These are phyloP conservation scores for Drosophila ananassae DNA, from an alignment of 1,140 invertebrate genomes.

Conservation along the genomic window DNA sequence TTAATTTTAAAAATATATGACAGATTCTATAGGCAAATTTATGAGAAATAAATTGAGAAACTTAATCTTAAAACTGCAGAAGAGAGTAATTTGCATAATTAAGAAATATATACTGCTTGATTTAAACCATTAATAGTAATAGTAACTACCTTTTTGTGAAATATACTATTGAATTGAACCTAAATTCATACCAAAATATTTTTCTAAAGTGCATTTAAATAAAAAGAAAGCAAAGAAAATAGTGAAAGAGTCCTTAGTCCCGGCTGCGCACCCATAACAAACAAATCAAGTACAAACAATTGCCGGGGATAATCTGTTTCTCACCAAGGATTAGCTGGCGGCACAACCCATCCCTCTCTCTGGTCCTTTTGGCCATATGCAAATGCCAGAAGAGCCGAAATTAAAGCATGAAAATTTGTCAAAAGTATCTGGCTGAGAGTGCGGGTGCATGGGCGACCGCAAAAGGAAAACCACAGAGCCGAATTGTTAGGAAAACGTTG, in stretches of 20 bases:
- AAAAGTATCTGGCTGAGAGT: slow-evolving; percentile 43
- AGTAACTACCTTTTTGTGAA: no score
- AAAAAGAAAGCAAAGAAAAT: slow-evolving; percentile 27
- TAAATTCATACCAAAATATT: neutral
- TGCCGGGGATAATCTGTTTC: slow-evolving; percentile 80
- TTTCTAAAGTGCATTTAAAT: slow-evolving; percentile 11
- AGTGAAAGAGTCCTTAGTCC: slow-evolving; percentile 22
- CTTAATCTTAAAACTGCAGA: no score
- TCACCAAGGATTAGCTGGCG: slow-evolving; percentile 70
- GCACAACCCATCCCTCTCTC: slow-evolving; percentile 4
- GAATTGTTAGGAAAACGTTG: slow-evolving; percentile 4
- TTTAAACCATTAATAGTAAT: no score
- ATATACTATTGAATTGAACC: no score
- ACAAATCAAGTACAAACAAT: slow-evolving; percentile 80
- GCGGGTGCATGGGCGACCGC: slow-evolving; percentile 35
- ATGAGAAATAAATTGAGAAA: no score
- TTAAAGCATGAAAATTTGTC: slow-evolving; percentile 79
- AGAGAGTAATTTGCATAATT: no score
- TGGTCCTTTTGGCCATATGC: slow-evolving; percentile 48
- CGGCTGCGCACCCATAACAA: slow-evolving; percentile 57
- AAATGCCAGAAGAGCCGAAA: slow-evolving; percentile 59
- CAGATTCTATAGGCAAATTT: no score
- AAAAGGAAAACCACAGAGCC: slow-evolving; percentile 57
- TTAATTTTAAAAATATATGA: neutral
- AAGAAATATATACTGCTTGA: no score